Conservation (phyloP, 1,140 invertebrate species). For the Meteorus sp. region DNA sequence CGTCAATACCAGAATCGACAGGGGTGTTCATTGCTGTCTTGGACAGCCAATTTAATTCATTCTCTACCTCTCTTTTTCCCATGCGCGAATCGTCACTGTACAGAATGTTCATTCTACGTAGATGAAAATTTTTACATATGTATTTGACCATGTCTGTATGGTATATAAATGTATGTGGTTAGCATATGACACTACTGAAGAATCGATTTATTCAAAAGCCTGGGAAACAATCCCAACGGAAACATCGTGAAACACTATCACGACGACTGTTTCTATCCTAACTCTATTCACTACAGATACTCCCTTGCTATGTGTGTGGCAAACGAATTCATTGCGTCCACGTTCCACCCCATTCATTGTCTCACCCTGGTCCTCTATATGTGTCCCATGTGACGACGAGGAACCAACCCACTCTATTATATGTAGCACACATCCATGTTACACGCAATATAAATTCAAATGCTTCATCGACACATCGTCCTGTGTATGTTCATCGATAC, state of each 20-base stretch:
- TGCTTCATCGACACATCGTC: slow-evolving; percentile 17
- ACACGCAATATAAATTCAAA: slow-evolving; percentile 21
- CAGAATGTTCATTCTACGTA: too few relatives aligned
- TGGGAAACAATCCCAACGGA: slow-evolving; percentile 17
- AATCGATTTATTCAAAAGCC: slow-evolving; percentile 21
- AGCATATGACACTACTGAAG: background rate
- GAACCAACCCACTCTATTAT: slow-evolving; percentile 15
- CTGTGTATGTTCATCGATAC: slow-evolving; percentile 1
- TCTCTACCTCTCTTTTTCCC: too few relatives aligned
- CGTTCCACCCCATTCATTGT: background rate
- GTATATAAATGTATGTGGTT: too few relatives aligned
- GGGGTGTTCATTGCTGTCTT: too few relatives aligned
- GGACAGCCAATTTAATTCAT: too few relatives aligned
- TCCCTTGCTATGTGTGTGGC: too few relatives aligned
- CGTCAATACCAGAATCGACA: too few relatives aligned
- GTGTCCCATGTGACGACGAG: slow-evolving; percentile 14
- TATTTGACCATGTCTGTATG: too few relatives aligned
- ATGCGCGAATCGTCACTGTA: too few relatives aligned
- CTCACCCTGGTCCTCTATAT: background rate
- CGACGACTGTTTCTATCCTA: background rate
- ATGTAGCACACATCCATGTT: slow-evolving; percentile 5
- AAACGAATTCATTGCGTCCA: background rate
- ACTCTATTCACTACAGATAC: background rate
- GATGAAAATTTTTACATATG: too few relatives aligned
- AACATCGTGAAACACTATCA: slow-evolving; percentile 11